Base-by-base conservation (phyloP, 2,888 invertebrate species). In the Gerosis bhagava region DNA sequence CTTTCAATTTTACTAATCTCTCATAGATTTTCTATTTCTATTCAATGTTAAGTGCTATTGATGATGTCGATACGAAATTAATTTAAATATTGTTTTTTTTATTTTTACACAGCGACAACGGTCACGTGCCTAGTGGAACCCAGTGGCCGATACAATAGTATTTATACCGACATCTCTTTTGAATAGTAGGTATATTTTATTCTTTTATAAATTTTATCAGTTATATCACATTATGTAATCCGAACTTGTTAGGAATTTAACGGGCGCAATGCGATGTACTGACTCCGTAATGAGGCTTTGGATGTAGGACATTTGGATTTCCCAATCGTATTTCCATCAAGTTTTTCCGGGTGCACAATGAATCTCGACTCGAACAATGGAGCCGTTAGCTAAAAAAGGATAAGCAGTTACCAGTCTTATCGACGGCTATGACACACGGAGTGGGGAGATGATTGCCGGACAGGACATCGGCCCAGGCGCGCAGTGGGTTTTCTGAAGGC, bases 401-500 rank as follows among this genome's bases (percentile, higher is more conserved):
- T 60, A 65, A 55, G 57, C n/a, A n/a, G n/a, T n/a, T n/a, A n/a
- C n/a, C n/a, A n/a, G n/a, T n/a, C n/a, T n/a, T n/a, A n/a, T n/a
- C 19, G 19, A 19, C 19, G 55, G 53, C 59, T 56, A 58, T 46
- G 56, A 62, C 54, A 54, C 50, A 50, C 46, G 59, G 73, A 73
- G 83, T 71, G 84, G 81, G 84, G 80, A 77, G 75, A 73, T 71
- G 68, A 52, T 65, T 66, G 64, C 61, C 61, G 64, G 67, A 66
- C 83, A 83, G 86, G 87, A 83, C 75, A 70, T 70, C 67, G 77
- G 67, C 73, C 78, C 51, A 68, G 66, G 77, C 62, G 59, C 77
- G 77, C 87, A 87, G 87, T 87, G 88, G 88, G 79, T 83, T 84
- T 87, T 86, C 86, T 83, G 88, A 88, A n/a, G n/a, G n/a, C n/a